Percentiles rank a stretch among this genome's conserved stretches.
phyloP scores from a whole-genome alignment of 1,140 invertebrate species.

The Rhynchophorus ferrugineus region DNA sequence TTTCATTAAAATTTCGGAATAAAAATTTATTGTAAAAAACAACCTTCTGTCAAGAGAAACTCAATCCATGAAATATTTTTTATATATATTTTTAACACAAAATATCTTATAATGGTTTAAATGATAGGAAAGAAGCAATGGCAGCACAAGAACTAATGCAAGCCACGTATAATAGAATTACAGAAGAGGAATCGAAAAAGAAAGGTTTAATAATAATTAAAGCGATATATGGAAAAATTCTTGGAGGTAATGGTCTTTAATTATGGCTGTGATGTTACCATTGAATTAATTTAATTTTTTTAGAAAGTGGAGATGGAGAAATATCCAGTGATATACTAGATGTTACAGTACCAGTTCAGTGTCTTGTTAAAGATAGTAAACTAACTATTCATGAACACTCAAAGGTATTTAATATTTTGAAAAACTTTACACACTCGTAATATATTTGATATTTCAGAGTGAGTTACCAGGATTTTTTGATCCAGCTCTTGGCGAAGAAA shows the following conservation, averaged over 20 bases:
- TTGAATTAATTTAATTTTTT: background rate
- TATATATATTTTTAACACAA: too few species aligned
- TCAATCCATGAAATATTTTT: too few species aligned
- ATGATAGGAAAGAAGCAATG: constrained; percentile 63
- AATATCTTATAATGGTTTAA: too few species aligned
- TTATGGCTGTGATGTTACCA: background rate
- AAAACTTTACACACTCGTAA: constrained; percentile 4
- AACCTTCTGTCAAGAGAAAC: too few species aligned
- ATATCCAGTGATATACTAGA: constrained; percentile 65
- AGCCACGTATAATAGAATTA: constrained; percentile 68
- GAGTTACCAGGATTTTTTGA: constrained; percentile 96
- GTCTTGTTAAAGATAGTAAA: constrained; percentile 84
- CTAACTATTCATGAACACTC: constrained; percentile 76
- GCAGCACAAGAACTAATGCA: constrained; percentile 84
- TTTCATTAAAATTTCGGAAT: too few species aligned
- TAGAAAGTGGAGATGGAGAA: constrained; percentile 37
- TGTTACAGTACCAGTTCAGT: constrained; percentile 89
- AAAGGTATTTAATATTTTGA: constrained; percentile 60
- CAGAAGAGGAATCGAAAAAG: constrained; percentile 65
- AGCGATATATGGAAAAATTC: constrained; percentile 70
- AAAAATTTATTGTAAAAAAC: too few species aligned
- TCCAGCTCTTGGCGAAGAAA: constrained; percentile 88
- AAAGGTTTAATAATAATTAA: constrained; percentile 79
- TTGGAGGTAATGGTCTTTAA: constrained; percentile 5
- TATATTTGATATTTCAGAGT: constrained; percentile 55